Conservation (phyloP, 2,797 vertebrate species). For the Poeciliopsis presidionis region DNA sequence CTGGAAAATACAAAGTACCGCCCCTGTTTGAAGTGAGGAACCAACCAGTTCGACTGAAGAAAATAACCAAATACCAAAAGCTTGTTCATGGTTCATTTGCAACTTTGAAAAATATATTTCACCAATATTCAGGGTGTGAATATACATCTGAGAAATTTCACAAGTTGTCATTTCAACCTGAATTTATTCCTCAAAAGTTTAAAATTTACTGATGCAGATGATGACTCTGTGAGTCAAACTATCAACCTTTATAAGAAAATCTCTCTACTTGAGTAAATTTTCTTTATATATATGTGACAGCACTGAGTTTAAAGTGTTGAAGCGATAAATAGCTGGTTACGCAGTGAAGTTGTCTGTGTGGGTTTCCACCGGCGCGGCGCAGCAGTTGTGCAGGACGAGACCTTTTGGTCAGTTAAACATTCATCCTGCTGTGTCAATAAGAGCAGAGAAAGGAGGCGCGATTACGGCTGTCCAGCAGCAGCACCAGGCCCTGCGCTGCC, state of each 20-base stretch:
- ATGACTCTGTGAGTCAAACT: not conserved
- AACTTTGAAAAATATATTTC: not conserved
- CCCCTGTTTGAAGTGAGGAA: not conserved
- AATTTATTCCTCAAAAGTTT: not conserved
- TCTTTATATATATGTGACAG: not conserved
- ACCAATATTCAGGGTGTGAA: not conserved
- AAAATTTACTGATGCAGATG: not conserved
- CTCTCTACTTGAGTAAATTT: not conserved
- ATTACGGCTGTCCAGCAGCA: slow-evolving; percentile 28
- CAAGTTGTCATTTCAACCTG: too few species aligned
- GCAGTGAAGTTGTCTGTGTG: not conserved
- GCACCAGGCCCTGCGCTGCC: not conserved
- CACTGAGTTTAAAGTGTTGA: not conserved
- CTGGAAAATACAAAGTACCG: too few species aligned
- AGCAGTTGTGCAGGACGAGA: slow-evolving; percentile 34
- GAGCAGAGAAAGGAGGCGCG: slow-evolving; percentile 12
- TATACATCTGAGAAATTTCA: not conserved
- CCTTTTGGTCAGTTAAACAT: slow-evolving; percentile 53
- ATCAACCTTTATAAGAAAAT: not conserved
- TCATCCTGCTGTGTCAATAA: slow-evolving; percentile 56
- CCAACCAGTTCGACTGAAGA: not conserved
- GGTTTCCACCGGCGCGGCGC: slow-evolving; percentile 18
- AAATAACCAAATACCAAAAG: not conserved
- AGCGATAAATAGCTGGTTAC: not conserved
- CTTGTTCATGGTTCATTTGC: not conserved